phyloP scores from a whole-genome alignment of 2,797 vertebrate species.

The Chrysolophus pictus region DNA sequence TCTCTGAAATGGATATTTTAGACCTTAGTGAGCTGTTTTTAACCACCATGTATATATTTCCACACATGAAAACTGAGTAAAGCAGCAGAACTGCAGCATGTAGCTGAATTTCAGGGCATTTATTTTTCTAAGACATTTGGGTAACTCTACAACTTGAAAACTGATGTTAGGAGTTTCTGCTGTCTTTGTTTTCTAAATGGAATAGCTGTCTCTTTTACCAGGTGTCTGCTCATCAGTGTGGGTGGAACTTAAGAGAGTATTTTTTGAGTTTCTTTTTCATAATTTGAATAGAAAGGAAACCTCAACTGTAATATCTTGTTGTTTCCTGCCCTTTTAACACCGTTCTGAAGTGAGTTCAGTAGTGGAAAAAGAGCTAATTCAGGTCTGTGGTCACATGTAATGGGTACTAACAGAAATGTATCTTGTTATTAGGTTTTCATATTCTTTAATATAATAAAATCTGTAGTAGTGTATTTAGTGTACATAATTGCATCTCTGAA shows the following conservation, averaged over 20 bases:
- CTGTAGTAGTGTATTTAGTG: neutral
- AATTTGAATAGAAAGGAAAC: neutral
- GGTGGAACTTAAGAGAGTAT: neutral
- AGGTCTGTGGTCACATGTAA: neutral
- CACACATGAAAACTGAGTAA: neutral
- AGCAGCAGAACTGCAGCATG: neutral
- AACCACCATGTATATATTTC: neutral
- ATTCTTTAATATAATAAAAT: neutral
- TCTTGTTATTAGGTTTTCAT: neutral
- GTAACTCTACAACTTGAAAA: neutral
- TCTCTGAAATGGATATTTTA: neutral
- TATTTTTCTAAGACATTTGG: neutral
- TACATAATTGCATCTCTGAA: neutral
- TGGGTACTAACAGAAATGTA: neutral
- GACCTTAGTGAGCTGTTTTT: neutral
- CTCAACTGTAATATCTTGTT: neutral
- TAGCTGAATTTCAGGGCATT: neutral
- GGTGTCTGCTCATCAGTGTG: neutral
- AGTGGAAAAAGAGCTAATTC: neutral
- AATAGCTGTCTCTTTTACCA: neutral
- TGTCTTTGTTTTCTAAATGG: neutral
- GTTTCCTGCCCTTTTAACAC: neutral
- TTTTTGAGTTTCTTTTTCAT: accelerated
- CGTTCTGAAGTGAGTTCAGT: neutral
- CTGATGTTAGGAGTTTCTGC: neutral